A percentile compares a stretch with the other conserved stretches of the same genome.
phyloP scores from a whole-genome alignment of 2,113 vertebrate species.

The Prionailurus bengalensis region DNA sequence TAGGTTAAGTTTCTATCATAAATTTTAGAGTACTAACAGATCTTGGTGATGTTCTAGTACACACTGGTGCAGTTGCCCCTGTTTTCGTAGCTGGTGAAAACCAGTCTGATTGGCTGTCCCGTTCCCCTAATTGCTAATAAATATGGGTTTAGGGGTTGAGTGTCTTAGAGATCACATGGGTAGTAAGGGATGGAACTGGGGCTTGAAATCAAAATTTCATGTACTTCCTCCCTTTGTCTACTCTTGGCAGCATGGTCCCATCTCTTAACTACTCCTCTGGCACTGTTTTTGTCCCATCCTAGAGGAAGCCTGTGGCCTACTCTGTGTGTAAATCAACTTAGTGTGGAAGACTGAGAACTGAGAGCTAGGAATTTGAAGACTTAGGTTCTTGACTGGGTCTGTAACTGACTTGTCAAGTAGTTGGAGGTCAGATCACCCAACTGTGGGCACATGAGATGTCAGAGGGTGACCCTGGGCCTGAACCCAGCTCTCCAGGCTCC shows the following conservation, averaged over 20 bases:
- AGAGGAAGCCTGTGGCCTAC: not conserved
- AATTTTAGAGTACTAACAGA: not conserved
- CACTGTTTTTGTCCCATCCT: not conserved
- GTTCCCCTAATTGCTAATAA: not conserved
- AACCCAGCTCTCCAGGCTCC: not conserved
- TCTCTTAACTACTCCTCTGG: not conserved
- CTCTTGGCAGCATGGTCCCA: not conserved
- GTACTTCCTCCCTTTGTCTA: not conserved
- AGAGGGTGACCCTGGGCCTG: not conserved
- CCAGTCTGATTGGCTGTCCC: not conserved
- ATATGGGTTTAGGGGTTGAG: not conserved
- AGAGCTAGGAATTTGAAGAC: not conserved
- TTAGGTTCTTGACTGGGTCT: not conserved
- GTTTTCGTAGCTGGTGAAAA: not conserved
- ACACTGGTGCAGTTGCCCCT: not conserved
- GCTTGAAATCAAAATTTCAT: not conserved
- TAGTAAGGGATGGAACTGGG: not conserved
- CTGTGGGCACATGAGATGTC: not conserved
- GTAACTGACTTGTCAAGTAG: not conserved
- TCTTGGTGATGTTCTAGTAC: not conserved
- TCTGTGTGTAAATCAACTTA: not conserved
- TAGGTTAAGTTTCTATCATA: slow-evolving; percentile 18
- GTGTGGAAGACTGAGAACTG: not conserved
- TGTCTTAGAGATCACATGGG: not conserved
- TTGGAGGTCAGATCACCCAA: not conserved